Conservation (phyloP, 2,888 invertebrate genomes). For the Osmoderma eremita region DNA sequence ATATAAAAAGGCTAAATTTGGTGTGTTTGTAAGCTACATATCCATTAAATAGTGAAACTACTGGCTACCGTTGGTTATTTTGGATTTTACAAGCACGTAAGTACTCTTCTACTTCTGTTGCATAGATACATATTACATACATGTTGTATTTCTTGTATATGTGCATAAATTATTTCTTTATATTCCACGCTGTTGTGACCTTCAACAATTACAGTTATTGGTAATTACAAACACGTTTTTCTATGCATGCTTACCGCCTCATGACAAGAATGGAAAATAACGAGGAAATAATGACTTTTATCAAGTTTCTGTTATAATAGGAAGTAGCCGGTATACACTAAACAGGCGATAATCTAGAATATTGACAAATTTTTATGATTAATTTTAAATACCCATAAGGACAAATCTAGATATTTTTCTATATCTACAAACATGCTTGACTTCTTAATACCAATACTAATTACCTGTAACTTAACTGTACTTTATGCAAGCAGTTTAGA, state of each 20-base stretch:
- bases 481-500: too few species aligned
- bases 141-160: conserved; percentile 8
- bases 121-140: not conserved
- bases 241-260: conserved; percentile 37
- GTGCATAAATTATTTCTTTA: conserved; percentile 29
- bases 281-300: conserved; percentile 32
- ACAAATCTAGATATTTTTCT: not conserved
- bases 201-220: conserved; percentile 42
- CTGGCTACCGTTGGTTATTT: conserved; percentile 23
- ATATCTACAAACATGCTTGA: too few species aligned
- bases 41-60: conserved; percentile 32
- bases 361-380: conserved; percentile 9
- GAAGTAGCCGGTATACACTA: conserved; percentile 3
- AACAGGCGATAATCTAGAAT: not conserved
- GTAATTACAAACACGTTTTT: conserved; percentile 39
- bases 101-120: conserved; percentile 26
- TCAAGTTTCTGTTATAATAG: conserved; percentile 35
- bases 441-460: too few species aligned
- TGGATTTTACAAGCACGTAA: conserved; percentile 41
- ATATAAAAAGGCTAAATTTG: conserved; percentile 24
- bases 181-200: conserved; percentile 35
- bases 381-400: not conserved
- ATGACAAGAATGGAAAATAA: conserved; percentile 40
- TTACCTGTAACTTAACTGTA: too few species aligned
- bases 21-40: conserved; percentile 22